Conservation (phyloP, 1,140 invertebrate genomes). For the Drosophila micromelanica region DNA sequence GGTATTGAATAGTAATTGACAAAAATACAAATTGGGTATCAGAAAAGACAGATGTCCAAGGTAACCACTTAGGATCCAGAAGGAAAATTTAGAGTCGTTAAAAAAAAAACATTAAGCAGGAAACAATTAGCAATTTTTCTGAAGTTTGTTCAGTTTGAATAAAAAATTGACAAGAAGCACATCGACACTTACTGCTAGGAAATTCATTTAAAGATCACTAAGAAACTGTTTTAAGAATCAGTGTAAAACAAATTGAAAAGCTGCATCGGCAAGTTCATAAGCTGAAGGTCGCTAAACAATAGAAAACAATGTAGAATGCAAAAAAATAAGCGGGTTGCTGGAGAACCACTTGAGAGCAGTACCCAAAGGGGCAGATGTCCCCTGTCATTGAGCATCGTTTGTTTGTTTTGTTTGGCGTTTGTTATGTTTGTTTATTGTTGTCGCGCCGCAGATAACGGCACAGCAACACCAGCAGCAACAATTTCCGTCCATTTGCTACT, state of each 20-base stretch:
- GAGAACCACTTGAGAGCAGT: not conserved
- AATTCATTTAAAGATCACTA: too few relatives aligned
- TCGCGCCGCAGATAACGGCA: conserved; percentile 55
- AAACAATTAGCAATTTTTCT: too few relatives aligned
- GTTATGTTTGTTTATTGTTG: conserved; percentile 53
- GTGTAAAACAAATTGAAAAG: not conserved
- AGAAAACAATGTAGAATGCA: not conserved
- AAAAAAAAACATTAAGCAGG: too few relatives aligned
- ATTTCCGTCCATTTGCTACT: conserved; percentile 22
- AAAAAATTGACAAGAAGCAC: too few relatives aligned
- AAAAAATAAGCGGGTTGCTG: not conserved
- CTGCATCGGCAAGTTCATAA: not conserved
- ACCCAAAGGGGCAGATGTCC: conserved; percentile 24
- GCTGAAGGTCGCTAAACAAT: not conserved
- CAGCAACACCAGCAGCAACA: conserved; percentile 41
- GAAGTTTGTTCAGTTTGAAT: too few relatives aligned
- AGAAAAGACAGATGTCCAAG: too few relatives aligned
- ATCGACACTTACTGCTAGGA: too few relatives aligned
- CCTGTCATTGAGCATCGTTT: conserved; percentile 42
- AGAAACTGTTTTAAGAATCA: not conserved
- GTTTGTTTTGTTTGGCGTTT: conserved; percentile 56
- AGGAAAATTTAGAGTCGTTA: too few relatives aligned
- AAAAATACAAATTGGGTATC: too few relatives aligned
- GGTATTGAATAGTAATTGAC: too few relatives aligned
- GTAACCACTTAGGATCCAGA: too few relatives aligned